Conservation (phyloP, 2,888 invertebrate genomes). For the Phlogophora meticulosa region DNA sequence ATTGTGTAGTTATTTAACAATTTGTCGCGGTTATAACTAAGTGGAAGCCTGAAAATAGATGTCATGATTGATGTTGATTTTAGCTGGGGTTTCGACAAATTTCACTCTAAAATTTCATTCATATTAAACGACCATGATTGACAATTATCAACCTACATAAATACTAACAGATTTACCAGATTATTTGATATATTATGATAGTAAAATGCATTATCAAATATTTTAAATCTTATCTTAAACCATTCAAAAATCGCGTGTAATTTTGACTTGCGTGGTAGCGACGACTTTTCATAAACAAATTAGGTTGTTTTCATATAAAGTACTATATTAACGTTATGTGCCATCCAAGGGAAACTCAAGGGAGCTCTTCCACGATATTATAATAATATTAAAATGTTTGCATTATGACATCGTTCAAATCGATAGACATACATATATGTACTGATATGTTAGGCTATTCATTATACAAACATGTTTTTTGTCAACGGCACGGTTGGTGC, state of each 20-base stretch:
- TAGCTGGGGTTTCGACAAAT: constrained; percentile 1
- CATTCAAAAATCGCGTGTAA: constrained; percentile 27
- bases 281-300: constrained; percentile 52
- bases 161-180: too few relatives aligned
- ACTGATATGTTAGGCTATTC: neutral
- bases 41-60: constrained; percentile 16
- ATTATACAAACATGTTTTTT: neutral
- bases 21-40: constrained; percentile 27
- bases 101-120: neutral
- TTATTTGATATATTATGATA: neutral
- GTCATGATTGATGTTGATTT: constrained; percentile 39
- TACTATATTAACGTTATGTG: constrained; percentile 42
- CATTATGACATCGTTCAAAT: constrained; percentile 18
- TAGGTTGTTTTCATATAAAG: constrained; percentile 53
- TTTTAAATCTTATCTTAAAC: neutral
- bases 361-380: constrained; percentile 47
- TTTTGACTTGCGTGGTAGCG: constrained; percentile 34
- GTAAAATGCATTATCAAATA: neutral
- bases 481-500: too few relatives aligned
- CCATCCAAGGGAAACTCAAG: constrained; percentile 42
- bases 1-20: constrained; percentile 44
- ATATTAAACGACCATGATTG: neutral
- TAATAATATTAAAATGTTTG: constrained; percentile 33
- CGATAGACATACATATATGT: neutral
- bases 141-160: neutral